Evolutionary conservation across 2,113 vertebrate genomes (phyloP).

Genomic region (Melanocharis versteri): DNA sequence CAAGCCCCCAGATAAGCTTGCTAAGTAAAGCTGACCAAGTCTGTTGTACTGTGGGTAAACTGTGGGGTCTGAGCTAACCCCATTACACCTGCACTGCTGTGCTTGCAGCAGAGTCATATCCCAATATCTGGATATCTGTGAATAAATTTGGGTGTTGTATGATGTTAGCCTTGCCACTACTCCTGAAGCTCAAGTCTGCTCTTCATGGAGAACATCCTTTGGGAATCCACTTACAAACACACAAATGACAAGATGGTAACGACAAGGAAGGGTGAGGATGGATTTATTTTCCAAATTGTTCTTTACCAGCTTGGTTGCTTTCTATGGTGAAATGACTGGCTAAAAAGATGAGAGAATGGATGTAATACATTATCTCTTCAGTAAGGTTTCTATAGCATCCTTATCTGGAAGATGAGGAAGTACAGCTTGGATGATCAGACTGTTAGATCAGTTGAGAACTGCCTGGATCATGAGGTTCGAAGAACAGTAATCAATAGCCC

Average conservation of each 20-base stretch:
- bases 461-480: not conserved
- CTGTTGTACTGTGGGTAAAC: not conserved
- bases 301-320: not conserved
- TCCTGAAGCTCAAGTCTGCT: not conserved
- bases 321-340: not conserved
- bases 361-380: not conserved
- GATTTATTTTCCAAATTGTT: not conserved
- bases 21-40: not conserved
- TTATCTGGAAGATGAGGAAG: not conserved
- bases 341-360: not conserved
- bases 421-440: not conserved
- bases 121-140: not conserved
- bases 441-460: not conserved
- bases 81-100: not conserved
- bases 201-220: not conserved
- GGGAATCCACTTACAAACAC: not conserved
- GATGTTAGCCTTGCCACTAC: not conserved
- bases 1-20: not conserved
- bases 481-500: not conserved
- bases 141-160: not conserved
- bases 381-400: not conserved
- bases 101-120: not conserved
- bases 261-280: not conserved
- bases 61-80: not conserved
- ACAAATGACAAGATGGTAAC: not conserved